Evolutionary conservation across 2,888 invertebrate genomes (phyloP).

Genomic region (Oxytorus armatus): DNA sequence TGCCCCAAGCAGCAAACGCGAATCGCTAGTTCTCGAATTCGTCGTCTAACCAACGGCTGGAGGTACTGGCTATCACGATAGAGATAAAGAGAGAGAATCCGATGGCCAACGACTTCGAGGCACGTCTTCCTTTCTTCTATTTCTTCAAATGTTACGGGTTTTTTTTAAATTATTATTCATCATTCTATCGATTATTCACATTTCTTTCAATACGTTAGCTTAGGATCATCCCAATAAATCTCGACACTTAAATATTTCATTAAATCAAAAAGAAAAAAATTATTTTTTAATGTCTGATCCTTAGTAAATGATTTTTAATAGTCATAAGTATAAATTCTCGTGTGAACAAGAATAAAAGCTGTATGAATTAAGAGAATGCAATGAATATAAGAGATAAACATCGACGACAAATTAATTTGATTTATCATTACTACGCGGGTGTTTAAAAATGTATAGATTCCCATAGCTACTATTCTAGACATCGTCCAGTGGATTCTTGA

Average conservation of each 20-base stretch:
- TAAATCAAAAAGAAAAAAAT: no score
- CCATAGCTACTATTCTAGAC: conserved; percentile 22
- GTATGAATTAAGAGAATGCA: background rate
- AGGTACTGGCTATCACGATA: conserved; percentile 46
- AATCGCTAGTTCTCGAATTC: conserved; percentile 52
- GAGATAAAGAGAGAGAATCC: conserved; percentile 29
- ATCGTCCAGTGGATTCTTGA: background rate
- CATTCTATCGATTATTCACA: no score
- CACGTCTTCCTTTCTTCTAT: conserved; percentile 2
- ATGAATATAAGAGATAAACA: conserved; percentile 29
- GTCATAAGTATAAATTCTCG: background rate
- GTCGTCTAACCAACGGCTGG: conserved; percentile 54
- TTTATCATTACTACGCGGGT: conserved; percentile 8
- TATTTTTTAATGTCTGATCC: background rate
- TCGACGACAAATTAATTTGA: conserved; percentile 22
- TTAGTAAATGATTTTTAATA: background rate
- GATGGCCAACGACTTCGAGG: conserved; percentile 23
- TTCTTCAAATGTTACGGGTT: no score
- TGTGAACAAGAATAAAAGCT: background rate
- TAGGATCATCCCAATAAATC: no score
- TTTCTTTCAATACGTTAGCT: no score
- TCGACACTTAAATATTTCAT: no score
- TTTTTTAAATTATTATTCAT: no score
- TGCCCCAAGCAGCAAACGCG: conserved; percentile 43
- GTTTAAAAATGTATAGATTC: conserved; percentile 17